Base-by-base conservation (phyloP, 2,113 vertebrate genomes). In the Sula dactylatra region DNA sequence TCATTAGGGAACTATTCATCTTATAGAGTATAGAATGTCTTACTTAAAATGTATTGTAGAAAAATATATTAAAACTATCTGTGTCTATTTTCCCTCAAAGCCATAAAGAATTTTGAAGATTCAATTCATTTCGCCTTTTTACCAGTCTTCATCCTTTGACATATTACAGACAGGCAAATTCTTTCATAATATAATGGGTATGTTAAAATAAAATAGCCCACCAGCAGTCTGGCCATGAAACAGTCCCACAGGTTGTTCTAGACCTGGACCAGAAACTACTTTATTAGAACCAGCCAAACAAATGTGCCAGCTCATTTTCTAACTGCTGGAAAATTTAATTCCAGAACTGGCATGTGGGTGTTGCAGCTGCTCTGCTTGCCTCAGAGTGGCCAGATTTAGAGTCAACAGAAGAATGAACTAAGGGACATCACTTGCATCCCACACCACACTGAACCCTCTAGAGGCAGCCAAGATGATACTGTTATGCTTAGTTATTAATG, bases 251-350 rank as follows among this genome's bases (percentile, higher is more conserved):
- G 93, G 79, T 95, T 94, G 90, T 82, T 96, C 47, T 80, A 93
- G 16, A 82, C 52, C 86, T 96, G 96, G 64, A 59, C 64, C 82
- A 94, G 91, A 97, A 97, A 90, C 44, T 0, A 24, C n/a, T 93
- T 94, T 82, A 86, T 74, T 82, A 84, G 59, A 94, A 79, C 16
- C n/a, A 95, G 95, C 74, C 94, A 98, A 97, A 78, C 9, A 93
- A 88, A 91, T 54, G 78, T 96, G 94, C 93, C 97, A 98, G 72
- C 13, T 96, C n/a, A 38, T 97, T 98, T 97, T 91, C 96, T 90
- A 97, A 92, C 49, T 86, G 71, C 32, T 88, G 64, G 74, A 94
- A 90, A 91, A 95, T 86, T 90, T 77, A 92, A 93, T 96, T 96
- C 54, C 87, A 94, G 71, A 55, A 70, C 34, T 91, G 78, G 49